phyloP scores from a whole-genome alignment of 1,140 invertebrate species.

The Dicyema japonicum region DNA sequence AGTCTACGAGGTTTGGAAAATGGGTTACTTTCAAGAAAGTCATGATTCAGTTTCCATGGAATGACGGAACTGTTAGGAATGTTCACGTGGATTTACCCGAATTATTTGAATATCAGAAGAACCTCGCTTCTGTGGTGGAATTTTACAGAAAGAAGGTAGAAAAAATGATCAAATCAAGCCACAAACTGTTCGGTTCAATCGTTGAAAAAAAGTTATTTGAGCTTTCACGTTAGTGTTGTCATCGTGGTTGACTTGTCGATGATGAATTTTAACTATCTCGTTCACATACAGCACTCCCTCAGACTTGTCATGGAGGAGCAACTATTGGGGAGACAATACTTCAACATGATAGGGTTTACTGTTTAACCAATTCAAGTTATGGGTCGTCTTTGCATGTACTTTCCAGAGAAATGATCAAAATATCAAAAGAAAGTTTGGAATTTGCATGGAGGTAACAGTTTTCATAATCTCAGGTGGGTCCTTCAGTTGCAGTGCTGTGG shows the following conservation, averaged over 20 bases:
- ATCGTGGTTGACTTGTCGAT: slow-evolving; percentile 17
- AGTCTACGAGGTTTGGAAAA: slow-evolving; percentile 13
- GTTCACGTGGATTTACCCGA: slow-evolving; percentile 18
- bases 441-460: slow-evolving; percentile 14
- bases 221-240: slow-evolving; percentile 10
- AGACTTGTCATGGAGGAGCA: slow-evolving; percentile 19
- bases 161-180: slow-evolving; percentile 10
- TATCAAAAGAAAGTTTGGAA: slow-evolving; percentile 14
- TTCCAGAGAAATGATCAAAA: slow-evolving; percentile 9
- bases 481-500: slow-evolving; percentile 15
- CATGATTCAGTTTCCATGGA: slow-evolving; percentile 19
- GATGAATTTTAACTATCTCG: slow-evolving; percentile 16
- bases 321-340: slow-evolving; percentile 16
- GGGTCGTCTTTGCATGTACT: not conserved
- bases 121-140: slow-evolving; percentile 7
- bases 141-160: not conserved
- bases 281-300: slow-evolving; percentile 19
- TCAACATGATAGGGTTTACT: slow-evolving; percentile 16
- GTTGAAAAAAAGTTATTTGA: slow-evolving; percentile 13
- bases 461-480: slow-evolving; percentile 10
- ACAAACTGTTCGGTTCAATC: slow-evolving; percentile 17
- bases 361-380: not conserved
- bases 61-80: slow-evolving; percentile 18
- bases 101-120: slow-evolving; percentile 21
- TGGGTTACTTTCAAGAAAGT: slow-evolving; percentile 10